Evolutionary conservation across 2,113 vertebrate genomes (phyloP).

Genomic region (Chunga burmeisteri): DNA sequence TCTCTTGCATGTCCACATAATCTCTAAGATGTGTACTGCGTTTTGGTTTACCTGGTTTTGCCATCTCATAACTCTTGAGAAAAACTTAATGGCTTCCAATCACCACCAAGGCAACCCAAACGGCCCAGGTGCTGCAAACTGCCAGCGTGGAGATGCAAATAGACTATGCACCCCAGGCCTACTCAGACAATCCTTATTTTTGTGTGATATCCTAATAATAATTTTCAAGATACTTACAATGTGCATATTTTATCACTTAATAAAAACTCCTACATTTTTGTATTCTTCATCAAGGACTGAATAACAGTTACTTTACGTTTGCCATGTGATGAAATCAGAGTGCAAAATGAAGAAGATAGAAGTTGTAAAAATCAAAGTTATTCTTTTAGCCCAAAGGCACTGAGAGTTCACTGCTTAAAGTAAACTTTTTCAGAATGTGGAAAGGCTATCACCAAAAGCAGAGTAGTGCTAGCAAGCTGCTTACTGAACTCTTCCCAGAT

Average conservation of each 20-base stretch:
- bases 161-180: neutral
- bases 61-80: neutral
- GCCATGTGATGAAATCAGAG: neutral
- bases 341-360: neutral
- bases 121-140: neutral
- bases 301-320: neutral
- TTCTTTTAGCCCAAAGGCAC: neutral
- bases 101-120: neutral
- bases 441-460: neutral
- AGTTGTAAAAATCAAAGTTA: neutral
- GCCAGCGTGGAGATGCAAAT: neutral
- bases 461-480: neutral
- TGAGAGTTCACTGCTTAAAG: neutral
- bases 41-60: neutral
- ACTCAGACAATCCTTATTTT: neutral
- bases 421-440: neutral
- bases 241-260: neutral
- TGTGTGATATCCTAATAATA: neutral
- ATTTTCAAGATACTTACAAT: neutral
- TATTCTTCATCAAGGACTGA: neutral
- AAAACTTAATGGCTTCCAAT: fast-evolving
- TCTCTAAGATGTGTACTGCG: neutral
- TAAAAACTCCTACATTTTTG: neutral
- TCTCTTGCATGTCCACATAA: neutral
- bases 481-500: neutral